Conservation (phyloP, 2,888 invertebrate genomes). For the Axea sp. region DNA sequence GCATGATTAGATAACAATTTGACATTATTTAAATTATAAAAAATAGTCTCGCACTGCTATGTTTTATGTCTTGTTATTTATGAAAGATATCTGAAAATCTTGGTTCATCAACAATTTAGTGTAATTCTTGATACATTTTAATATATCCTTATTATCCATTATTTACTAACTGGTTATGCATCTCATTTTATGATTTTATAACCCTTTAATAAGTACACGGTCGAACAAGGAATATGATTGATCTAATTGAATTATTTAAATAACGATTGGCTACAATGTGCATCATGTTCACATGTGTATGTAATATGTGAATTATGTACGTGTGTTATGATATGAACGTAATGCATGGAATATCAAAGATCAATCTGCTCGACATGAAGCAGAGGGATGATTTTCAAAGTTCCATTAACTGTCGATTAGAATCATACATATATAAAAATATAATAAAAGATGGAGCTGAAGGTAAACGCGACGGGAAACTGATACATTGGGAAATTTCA, state of each 20-base stretch:
- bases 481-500: constrained; percentile 49
- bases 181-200: no score
- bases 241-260: constrained; percentile 8
- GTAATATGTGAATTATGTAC: constrained; percentile 16
- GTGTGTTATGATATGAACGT: constrained; percentile 11
- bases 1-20: no score
- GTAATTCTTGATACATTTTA: no score
- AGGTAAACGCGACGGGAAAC: constrained; percentile 6
- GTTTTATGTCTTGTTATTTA: no score
- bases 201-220: neutral
- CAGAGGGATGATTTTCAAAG: neutral
- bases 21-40: no score
- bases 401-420: constrained; percentile 35
- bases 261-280: constrained; percentile 1
- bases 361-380: constrained; percentile 9
- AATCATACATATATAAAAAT: constrained; percentile 29
- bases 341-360: neutral
- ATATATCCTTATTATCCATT: no score
- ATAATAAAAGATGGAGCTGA: constrained; percentile 38
- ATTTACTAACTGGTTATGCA: no score
- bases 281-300: constrained; percentile 1
- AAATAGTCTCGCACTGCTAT: no score
- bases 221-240: neutral
- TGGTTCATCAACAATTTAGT: no score
- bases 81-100: no score